These are phyloP conservation scores for Columbina picui DNA, from an alignment of 2,113 vertebrate species.

Conservation along the genomic window DNA sequence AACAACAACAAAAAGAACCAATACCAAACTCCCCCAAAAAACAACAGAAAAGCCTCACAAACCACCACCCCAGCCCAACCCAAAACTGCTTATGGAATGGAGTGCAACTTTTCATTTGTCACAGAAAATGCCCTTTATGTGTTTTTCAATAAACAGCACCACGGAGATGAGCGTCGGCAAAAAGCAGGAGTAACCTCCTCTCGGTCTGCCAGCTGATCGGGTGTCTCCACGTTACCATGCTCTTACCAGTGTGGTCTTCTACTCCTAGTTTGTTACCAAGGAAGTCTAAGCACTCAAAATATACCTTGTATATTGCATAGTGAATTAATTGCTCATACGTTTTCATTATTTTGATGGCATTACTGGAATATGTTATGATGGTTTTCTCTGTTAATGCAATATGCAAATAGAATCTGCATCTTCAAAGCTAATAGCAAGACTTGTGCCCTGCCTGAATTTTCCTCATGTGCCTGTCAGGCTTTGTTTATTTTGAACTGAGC, in stretches of 20 bases:
- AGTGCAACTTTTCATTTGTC: neutral
- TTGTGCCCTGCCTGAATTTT: neutral
- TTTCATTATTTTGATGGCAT: neutral
- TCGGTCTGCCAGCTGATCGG: rapidly evolving
- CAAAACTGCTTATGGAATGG: neutral
- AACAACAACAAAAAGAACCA: neutral
- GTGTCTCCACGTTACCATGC: rapidly evolving
- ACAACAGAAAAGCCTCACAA: neutral
- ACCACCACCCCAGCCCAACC: neutral
- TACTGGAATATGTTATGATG: neutral
- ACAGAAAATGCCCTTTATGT: rapidly evolving
- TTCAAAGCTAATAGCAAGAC: neutral
- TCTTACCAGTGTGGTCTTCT: neutral
- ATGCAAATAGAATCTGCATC: neutral
- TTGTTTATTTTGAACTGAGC: neutral
- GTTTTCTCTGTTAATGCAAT: neutral
- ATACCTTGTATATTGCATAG: neutral
- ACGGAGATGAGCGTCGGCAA: neutral
- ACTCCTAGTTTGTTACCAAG: neutral
- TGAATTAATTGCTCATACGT: neutral
- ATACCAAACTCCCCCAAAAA: neutral
- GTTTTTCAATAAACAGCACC: neutral
- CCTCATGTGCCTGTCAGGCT: neutral
- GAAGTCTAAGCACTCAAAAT: neutral
- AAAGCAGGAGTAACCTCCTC: rapidly evolving